phyloP scores from a whole-genome alignment of 2,888 invertebrate genomes.

The Malacosoma neustria region DNA sequence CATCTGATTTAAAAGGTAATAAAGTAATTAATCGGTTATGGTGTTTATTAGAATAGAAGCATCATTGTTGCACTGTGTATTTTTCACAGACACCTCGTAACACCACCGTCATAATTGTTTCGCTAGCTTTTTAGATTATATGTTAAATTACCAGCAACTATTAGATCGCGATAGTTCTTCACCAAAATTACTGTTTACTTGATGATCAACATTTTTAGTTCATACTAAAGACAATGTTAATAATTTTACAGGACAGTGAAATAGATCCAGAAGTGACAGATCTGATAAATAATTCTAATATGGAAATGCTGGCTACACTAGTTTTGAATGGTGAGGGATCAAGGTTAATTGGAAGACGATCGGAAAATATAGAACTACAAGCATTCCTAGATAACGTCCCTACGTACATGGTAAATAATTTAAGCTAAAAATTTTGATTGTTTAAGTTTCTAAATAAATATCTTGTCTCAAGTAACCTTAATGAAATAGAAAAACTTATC shows the following conservation, averaged over 20 bases:
- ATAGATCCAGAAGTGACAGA: constrained; percentile 79
- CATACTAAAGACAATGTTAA: too few relatives aligned
- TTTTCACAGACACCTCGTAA: constrained; percentile 57
- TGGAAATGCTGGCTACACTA: constrained; percentile 92
- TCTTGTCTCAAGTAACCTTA: too few relatives aligned
- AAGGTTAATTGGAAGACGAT: constrained; percentile 80
- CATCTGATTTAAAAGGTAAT: neutral
- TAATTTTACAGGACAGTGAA: constrained; percentile 53
- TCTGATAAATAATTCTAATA: constrained; percentile 83
- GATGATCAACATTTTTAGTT: too few relatives aligned
- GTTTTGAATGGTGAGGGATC: constrained; percentile 93
- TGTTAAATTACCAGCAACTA: constrained; percentile 22
- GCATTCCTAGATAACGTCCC: constrained; percentile 92
- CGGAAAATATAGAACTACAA: constrained; percentile 85
- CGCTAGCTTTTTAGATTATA: constrained; percentile 66
- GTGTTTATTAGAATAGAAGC: constrained; percentile 61
- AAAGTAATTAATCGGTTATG: constrained; percentile 55
- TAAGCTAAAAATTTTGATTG: too few relatives aligned
- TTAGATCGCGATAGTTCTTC: constrained; percentile 43
- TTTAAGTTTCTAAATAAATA: too few relatives aligned
- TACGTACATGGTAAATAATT: constrained; percentile 89
- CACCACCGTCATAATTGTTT: constrained; percentile 62
- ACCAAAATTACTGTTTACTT: constrained; percentile 7
- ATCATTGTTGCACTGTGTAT: constrained; percentile 60
- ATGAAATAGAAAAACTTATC: too few relatives aligned